Base-by-base conservation (phyloP, 2,888 invertebrate genomes). In the Dromius quadrimaculatus region DNA sequence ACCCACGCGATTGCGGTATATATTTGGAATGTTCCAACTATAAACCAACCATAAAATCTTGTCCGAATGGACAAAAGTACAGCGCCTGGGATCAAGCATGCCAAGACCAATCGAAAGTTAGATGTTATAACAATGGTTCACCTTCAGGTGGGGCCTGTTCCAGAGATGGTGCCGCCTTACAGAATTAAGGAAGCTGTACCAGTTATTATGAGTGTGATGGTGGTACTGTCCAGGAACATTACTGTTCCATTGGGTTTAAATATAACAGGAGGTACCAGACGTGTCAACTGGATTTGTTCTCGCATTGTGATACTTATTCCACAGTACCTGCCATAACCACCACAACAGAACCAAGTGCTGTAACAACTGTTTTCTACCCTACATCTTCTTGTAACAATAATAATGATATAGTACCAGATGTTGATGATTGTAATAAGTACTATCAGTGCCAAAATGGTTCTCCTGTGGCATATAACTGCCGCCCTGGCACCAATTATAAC, bases 11-110 rank as follows among this genome's bases (percentile, higher is more conserved):
- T 8, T 70, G 70, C 38, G 11, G 32, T 5, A n/a, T 13, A 34
- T 70, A 70, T 23, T 70, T 38, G 17, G 19, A 62, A 20, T 70
- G 70, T 50, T 47, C 17, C 1, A 38, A 62, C 9, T 13, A 36
- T n/a, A 20, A 8, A n/a, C 34, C 70, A 38, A 19, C 22, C 11
- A 0, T 22, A 3, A 13, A 62, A 15, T 36, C 15, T 8, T 70
- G 70, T n/a, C 62, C 62, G 22, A 13, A 20, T 20, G 28, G 28
- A 5, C 8, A 70, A 19, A 34, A 36, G 13, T 70, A 62, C 47
- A 70, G 70, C 17, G 11, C 13, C n/a, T 62, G 50, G 62, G 70
- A 70, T 23, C 62, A 70, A 62, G 47, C 5, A 11, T 70, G 70
- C 11, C 32, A 36, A 20, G 15, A 45, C 8, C 15, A n/a, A 22